Evolutionary conservation across 2,888 invertebrate species (phyloP), one percentile per base, ranked within the genome.

Genomic region (Perizoma affinitatum): DNA sequence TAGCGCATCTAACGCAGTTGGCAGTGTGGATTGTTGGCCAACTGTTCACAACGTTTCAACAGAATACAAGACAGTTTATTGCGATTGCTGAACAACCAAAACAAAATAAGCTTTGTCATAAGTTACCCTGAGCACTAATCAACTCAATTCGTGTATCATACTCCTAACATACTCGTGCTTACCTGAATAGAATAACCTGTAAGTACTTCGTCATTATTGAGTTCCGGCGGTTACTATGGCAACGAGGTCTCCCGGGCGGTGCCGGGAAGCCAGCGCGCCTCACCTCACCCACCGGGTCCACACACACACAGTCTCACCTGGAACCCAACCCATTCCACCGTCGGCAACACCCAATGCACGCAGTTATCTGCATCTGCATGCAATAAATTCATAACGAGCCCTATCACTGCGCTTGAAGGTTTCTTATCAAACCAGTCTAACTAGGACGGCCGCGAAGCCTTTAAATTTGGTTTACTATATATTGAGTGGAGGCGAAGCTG

Each of bases 281-380:
- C 80, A 82, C 80, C 78, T 87, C 83, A 87, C 84, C 88, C 87
- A 83, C 77, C 80, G 73, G 82, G 76, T 84, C 77, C 86, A 80
- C 77, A 73, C 67, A 44, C 66, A 64, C 65, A 63, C 69, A 61
- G 65, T 65, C 73, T 72, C 77, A 76, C 78, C 79, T 78, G 74
- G 69, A 74, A 72, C 72, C 72, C 73, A 71, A 68, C 72, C 71
- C 74, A 79, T 79, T 73, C 72, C 22, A 22, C 22, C 70, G 38
- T 38, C 76, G 69, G 75, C 72, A 78, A 80, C 79, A 79, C 81
- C 77, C 78, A 76, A 71, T 74, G 76, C 75, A 81, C 83, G 84
- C 84, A 80, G 22, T 22, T 22, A 78, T 72, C 71, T 77, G 79
- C 80, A 80, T 63, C 69, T 70, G 66, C 66, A 71, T 61, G 53